Evolutionary conservation across 1,140 invertebrate genomes (phyloP).

Genomic region (Rhynchophorus ferrugineus): DNA sequence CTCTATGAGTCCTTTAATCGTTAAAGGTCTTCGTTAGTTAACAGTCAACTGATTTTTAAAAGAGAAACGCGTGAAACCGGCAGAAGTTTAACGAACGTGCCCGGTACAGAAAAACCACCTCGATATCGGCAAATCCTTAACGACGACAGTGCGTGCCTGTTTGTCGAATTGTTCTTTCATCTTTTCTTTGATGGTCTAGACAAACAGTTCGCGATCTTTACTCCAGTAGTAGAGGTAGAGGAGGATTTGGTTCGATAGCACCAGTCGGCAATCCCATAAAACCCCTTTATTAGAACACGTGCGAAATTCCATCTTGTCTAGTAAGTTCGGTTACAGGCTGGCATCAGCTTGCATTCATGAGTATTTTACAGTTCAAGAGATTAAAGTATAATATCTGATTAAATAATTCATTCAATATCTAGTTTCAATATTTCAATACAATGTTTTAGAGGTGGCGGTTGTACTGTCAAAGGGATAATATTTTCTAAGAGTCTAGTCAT

Average conservation of each 20-base stretch:
- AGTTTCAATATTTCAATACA: no score
- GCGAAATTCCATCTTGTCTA: conserved; percentile 15
- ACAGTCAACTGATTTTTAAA: not conserved
- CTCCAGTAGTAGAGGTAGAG: conserved; percentile 5
- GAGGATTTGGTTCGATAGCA: conserved; percentile 17
- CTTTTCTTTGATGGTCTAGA: conserved; percentile 27
- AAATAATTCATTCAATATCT: conserved; percentile 11
- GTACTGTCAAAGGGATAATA: no score
- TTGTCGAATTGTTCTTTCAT: conserved; percentile 30
- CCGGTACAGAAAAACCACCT: no score
- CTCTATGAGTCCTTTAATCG: not conserved
- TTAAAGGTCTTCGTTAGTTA: not conserved
- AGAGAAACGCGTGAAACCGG: no score
- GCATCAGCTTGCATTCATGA: conserved; percentile 14
- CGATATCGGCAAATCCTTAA: conserved; percentile 24
- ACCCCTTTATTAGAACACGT: conserved; percentile 20
- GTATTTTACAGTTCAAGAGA: conserved; percentile 19
- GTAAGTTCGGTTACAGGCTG: conserved; percentile 9
- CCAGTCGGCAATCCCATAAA: conserved; percentile 22
- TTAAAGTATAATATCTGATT: conserved; percentile 17
- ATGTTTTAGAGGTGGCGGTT: no score
- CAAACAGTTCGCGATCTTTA: conserved; percentile 20
- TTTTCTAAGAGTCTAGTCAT: no score
- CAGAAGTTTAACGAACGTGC: no score
- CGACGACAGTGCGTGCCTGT: conserved; percentile 31